Evolutionary conservation across 37 sponge, comb jelly and placozoan genomes (phyloP).

Genomic region (Hexactinellida sp.): DNA sequence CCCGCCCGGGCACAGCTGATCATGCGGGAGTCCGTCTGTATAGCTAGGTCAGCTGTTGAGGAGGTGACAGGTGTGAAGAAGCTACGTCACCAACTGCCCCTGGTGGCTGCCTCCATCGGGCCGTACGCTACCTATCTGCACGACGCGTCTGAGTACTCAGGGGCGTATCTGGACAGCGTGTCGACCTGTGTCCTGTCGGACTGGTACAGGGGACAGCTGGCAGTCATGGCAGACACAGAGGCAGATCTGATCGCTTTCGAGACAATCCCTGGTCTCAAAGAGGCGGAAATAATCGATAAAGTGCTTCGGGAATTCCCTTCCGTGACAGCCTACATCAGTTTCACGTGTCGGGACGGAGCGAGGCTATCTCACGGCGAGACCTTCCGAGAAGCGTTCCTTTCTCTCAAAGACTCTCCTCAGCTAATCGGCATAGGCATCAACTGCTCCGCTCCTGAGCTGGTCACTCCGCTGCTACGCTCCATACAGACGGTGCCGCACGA

Average conservation of each 20-base stretch:
- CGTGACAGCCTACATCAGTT: constrained; percentile 50
- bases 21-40: constrained; percentile 40
- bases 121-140: constrained; percentile 70
- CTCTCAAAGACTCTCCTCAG: constrained; percentile 27
- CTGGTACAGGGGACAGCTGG: constrained; percentile 53
- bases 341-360: constrained; percentile 52
- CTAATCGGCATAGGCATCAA: constrained; percentile 60
- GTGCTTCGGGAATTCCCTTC: constrained; percentile 41
- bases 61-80: neutral
- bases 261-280: constrained; percentile 50
- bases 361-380: constrained; percentile 39
- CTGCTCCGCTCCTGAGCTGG: constrained; percentile 48
- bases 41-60: constrained; percentile 53
- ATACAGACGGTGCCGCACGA: constrained; percentile 17
- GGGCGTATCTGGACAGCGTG: constrained; percentile 61
- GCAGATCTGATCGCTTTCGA: constrained; percentile 70
- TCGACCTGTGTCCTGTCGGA: constrained; percentile 36
- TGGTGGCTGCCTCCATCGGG: constrained; percentile 83
- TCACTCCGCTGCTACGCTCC: constrained; percentile 31
- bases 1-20: constrained; percentile 26
- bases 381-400: constrained; percentile 33
- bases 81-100: neutral
- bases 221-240: constrained; percentile 24
- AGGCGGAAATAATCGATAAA: constrained; percentile 35
- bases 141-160: constrained; percentile 70